Percentiles rank a stretch among this genome's conserved stretches.
phyloP scores from a whole-genome alignment of 2,888 invertebrate species.

The Amphiduros pacificus region DNA sequence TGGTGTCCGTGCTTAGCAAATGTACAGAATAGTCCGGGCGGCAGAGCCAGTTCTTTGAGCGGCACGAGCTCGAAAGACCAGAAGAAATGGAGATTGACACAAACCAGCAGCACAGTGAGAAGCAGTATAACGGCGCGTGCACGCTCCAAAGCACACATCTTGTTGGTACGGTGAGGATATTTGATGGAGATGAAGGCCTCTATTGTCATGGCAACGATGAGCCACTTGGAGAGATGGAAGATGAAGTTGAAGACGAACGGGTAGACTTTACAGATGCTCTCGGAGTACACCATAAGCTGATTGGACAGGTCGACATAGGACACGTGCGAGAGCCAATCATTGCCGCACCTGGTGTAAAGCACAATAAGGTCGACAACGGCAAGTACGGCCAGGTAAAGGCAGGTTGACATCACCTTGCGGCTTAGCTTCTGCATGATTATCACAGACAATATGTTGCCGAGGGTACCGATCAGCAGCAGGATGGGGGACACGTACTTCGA shows the following conservation, averaged over 20 bases:
- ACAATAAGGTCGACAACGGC: slow-evolving; percentile 45
- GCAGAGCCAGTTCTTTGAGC: slow-evolving; percentile 18
- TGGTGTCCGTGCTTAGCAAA: slow-evolving; percentile 26
- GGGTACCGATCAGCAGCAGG: slow-evolving; percentile 42
- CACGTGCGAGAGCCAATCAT: slow-evolving; percentile 39
- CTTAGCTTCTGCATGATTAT: slow-evolving; percentile 40
- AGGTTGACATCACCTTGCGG: slow-evolving; percentile 46
- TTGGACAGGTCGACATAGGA: slow-evolving; percentile 20
- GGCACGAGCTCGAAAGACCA: slow-evolving; percentile 50
- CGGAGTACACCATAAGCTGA: slow-evolving; percentile 41
- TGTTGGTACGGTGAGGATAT: slow-evolving; percentile 31
- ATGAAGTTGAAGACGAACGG: slow-evolving; percentile 46
- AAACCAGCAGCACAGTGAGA: slow-evolving; percentile 49
- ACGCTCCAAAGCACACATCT: slow-evolving; percentile 45
- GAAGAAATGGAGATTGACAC: slow-evolving; percentile 55
- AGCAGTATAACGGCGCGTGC: slow-evolving; percentile 48
- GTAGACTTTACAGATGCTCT: slow-evolving; percentile 53
- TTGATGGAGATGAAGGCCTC: slow-evolving; percentile 45
- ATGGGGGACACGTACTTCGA: slow-evolving; percentile 39
- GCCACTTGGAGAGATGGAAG: slow-evolving; percentile 46
- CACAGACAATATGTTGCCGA: slow-evolving; percentile 38
- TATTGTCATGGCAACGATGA: slow-evolving; percentile 45
- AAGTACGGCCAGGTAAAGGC: slow-evolving; percentile 46
- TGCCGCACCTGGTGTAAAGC: slow-evolving; percentile 50
- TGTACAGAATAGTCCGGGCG: slow-evolving; percentile 20